Percentiles rank a stretch among this genome's conserved stretches.
Conservation (phyloP, 2,113 vertebrate species). For the Pomatorhinus ruficollis region DNA sequence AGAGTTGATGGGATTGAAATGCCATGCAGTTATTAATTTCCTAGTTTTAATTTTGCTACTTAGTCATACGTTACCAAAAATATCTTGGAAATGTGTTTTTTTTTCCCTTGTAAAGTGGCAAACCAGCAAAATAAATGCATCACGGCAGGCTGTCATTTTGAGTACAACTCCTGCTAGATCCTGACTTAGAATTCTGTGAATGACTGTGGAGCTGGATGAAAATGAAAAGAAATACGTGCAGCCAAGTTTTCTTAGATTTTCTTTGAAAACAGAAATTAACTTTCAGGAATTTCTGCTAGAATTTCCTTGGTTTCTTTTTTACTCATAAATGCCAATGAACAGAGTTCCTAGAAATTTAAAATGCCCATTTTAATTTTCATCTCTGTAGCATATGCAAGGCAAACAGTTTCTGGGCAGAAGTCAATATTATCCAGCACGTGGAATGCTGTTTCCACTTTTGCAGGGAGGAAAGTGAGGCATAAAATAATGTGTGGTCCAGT, state of each 20-base stretch:
- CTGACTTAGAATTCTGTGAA: neutral
- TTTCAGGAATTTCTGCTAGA: neutral
- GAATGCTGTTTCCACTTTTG: neutral
- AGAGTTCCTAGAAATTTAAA: neutral
- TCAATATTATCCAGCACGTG: neutral
- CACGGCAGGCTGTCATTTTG: neutral
- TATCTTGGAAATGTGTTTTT: constrained; percentile 47
- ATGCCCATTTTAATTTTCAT: neutral
- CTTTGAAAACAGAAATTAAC: neutral
- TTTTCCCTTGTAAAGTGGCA: constrained; percentile 40
- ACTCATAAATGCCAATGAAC: neutral
- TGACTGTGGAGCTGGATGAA: neutral
- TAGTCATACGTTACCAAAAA: constrained; percentile 58
- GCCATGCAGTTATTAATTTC: constrained; percentile 55
- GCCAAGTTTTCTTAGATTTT: neutral
- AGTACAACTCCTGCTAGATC: neutral
- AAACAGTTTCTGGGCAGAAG: neutral
- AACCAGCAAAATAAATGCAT: constrained; percentile 36
- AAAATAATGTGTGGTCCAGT: neutral
- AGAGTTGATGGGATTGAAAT: constrained; percentile 62
- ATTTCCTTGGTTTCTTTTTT: neutral
- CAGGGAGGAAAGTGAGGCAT: neutral
- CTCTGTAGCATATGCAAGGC: neutral
- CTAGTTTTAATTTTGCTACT: constrained; percentile 67
- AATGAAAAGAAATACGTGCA: neutral